Percentiles rank a stretch among this genome's conserved stretches.
Conservation (phyloP, 2,888 invertebrate genomes). For the Brachynemurus nebulosus region DNA sequence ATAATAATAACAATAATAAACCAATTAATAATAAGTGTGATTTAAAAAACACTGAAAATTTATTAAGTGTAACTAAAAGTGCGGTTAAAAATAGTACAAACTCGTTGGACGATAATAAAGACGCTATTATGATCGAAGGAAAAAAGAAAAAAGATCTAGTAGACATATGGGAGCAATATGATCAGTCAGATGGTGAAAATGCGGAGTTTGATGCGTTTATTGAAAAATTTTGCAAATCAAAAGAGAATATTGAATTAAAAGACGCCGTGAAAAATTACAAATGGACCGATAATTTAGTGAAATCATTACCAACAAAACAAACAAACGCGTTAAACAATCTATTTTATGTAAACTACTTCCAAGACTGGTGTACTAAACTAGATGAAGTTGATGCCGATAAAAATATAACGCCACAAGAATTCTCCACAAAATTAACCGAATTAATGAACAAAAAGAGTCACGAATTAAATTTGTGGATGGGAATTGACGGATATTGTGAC, state of each 20-base stretch:
- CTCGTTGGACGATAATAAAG: neutral
- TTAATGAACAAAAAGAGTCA: neutral
- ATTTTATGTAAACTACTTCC: neutral
- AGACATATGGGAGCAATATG: neutral
- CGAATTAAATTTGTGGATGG: neutral
- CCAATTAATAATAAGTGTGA: neutral
- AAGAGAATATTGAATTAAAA: constrained; percentile 1
- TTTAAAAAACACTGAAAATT: constrained; percentile 5
- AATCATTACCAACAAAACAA: neutral
- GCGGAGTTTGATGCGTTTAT: neutral
- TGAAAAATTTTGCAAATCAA: neutral
- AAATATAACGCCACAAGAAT: too few species aligned
- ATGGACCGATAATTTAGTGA: neutral
- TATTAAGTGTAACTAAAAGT: neutral
- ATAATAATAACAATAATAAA: too few species aligned
- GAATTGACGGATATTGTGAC: neutral
- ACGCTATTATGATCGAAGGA: neutral
- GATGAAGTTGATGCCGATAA: neutral
- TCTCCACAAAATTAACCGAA: neutral
- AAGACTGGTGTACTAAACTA: neutral
- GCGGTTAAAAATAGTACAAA: neutral
- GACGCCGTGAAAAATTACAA: neutral
- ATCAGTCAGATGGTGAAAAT: constrained; percentile 1
- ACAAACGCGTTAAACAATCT: neutral
- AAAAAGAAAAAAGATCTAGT: neutral